phyloP scores from a whole-genome alignment of 2,888 invertebrate genomes.

The Argynnis bischoffii region DNA sequence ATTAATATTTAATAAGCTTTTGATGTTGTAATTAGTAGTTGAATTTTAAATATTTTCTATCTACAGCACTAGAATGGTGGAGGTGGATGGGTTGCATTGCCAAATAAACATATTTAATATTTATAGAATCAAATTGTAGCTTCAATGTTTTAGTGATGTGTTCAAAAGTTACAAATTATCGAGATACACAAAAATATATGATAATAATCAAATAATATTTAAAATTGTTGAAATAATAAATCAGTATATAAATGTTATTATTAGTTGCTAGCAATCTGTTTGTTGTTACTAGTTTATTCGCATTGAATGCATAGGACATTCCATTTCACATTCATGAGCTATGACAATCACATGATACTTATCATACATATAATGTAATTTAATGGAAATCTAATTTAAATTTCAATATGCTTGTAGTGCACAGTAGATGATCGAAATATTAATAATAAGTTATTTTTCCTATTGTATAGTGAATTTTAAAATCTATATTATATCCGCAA shows the following conservation, averaged over 20 bases:
- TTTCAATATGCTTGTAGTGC: slow-evolving; percentile 33
- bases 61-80: neutral
- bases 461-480: slow-evolving; percentile 22
- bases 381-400: slow-evolving; percentile 31
- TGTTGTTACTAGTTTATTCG: slow-evolving; percentile 25
- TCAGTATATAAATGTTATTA: slow-evolving; percentile 20
- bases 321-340: slow-evolving; percentile 54
- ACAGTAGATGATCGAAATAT: slow-evolving; percentile 26
- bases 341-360: slow-evolving; percentile 25
- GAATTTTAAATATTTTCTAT: slow-evolving; percentile 11
- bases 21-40: slow-evolving; percentile 43
- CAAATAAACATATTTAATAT: slow-evolving; percentile 24
- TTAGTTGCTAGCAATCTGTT: slow-evolving; percentile 12
- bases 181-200: slow-evolving; percentile 3
- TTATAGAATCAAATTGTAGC: slow-evolving; percentile 12
- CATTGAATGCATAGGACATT: slow-evolving; percentile 52
- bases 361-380: slow-evolving; percentile 26
- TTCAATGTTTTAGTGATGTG: neutral
- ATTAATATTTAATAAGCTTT: slow-evolving; percentile 45
- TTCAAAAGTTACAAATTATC: slow-evolving; percentile 6
- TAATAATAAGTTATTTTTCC: slow-evolving; percentile 18
- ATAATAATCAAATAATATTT: slow-evolving; percentile 15
- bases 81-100: slow-evolving; percentile 25
- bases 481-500: slow-evolving; percentile 18
- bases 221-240: slow-evolving; percentile 22